Evolutionary conservation across 2,888 invertebrate species (phyloP).

Genomic region (Zygogramma bicolorata): DNA sequence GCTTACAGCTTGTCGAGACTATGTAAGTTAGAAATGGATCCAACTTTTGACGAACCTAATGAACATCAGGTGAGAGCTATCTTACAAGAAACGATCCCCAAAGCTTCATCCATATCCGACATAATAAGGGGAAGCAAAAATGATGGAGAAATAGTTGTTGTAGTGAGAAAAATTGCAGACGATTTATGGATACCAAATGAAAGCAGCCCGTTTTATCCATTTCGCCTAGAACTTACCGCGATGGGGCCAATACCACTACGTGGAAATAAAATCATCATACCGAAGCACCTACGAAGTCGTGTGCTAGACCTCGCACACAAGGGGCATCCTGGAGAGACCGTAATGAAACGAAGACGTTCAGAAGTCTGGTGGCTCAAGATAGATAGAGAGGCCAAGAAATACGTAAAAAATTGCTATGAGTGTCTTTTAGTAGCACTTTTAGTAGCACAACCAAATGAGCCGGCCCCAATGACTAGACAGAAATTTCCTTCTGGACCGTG

Average conservation of each 20-base stretch:
- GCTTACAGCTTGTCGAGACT: no score
- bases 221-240: neutral
- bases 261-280: constrained; percentile 36
- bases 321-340: constrained; percentile 49
- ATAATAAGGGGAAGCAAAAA: neutral
- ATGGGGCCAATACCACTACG: neutral
- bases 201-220: constrained; percentile 32
- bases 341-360: constrained; percentile 46
- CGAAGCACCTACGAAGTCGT: neutral
- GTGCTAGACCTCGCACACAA: constrained; percentile 47
- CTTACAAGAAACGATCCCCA: no score
- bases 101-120: constrained; percentile 9
- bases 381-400: constrained; percentile 36
- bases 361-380: constrained; percentile 48
- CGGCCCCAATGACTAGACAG: constrained; percentile 41
- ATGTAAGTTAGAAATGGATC: no score
- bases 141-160: constrained; percentile 10
- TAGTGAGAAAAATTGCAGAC: constrained; percentile 25
- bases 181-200: constrained; percentile 31
- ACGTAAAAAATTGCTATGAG: constrained; percentile 35
- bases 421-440: constrained; percentile 38
- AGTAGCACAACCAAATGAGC: constrained; percentile 32
- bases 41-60: no score
- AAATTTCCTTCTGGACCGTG: constrained; percentile 39
- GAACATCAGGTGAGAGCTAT: no score